A percentile compares a stretch with the other conserved stretches of the same genome.
Evolutionary conservation across 2,888 invertebrate species (phyloP).

Genomic region (Sericinus montela): DNA sequence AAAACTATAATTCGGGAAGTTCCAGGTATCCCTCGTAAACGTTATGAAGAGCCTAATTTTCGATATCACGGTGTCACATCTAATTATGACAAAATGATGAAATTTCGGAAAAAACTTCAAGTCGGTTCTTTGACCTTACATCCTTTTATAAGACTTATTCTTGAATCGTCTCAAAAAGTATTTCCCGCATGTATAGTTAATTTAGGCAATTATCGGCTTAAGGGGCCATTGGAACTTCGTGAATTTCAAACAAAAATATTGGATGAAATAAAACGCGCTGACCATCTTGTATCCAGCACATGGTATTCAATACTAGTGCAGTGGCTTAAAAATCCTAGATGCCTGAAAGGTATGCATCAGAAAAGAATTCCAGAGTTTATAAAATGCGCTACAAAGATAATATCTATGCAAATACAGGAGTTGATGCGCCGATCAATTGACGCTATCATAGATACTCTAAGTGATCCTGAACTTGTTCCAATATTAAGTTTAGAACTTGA

Average conservation of each 20-base stretch:
- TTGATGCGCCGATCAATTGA: conserved; percentile 83
- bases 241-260: conserved; percentile 50
- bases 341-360: conserved; percentile 56
- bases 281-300: conserved; percentile 62
- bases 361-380: conserved; percentile 60
- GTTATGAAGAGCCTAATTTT: conserved; percentile 72
- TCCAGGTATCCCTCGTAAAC: conserved; percentile 72
- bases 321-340: conserved; percentile 72
- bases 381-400: conserved; percentile 64
- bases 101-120: conserved; percentile 75
- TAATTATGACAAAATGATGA: conserved; percentile 79
- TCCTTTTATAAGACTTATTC: conserved; percentile 81
- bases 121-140: conserved; percentile 80
- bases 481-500: conserved; percentile 79
- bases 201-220: conserved; percentile 63
- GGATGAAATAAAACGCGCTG: conserved; percentile 62
- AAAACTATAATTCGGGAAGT: conserved; percentile 80
- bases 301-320: conserved; percentile 65
- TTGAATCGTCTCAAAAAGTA: conserved; percentile 68
- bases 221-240: conserved; percentile 56
- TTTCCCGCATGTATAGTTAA: conserved; percentile 78
- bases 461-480: conserved; percentile 76
- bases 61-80: conserved; percentile 81
- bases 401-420: conserved; percentile 81
- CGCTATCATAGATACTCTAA: conserved; percentile 78